Base-by-base conservation (phyloP, 2,113 vertebrate species). In the Podocnemis expansa region DNA sequence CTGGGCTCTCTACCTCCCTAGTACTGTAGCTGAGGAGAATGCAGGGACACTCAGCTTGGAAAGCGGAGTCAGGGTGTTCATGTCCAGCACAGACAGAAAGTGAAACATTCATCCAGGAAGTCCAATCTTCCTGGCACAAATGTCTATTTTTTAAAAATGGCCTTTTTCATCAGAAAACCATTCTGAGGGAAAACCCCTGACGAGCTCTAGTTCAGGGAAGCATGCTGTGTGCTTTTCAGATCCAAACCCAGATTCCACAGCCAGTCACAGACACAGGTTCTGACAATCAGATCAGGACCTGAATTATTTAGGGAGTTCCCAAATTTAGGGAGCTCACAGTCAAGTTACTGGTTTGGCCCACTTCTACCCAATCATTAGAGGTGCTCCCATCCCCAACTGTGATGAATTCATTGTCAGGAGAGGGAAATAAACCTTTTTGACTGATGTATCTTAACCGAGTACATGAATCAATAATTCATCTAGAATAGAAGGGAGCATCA, bases 401-500 rank as follows among this genome's bases (percentile, higher is more conserved):
- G 43, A 76, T 43, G 41, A 76, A 25, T 76, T 43, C 73, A 75
- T 24, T 14, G 60, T 54, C 2, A 4, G 75, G 81, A 91, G 47
- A 54, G 91, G 82, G 76, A 38, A 92, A 91, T 1, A 43, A 93
- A 84, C 85, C 79, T 70, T 83, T 82, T 73, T 22, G 43, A 54
- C 43, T 60, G 83, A 70, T 10, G 85, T 60, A 60, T 47, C 79
- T 85, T 93, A 85, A 93, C 88, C 9, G 86, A 25, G 41, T 76
- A 76, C 25, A 43, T 45, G 41, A 45, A 76, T 45, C 73, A 55
- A 47, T 5, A 8, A 85, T 96, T 92, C 87, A 91, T 67, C 81
- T 52, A 76, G 16, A 78, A 85, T 56, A 93, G 93, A 87, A 22
- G 16, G 85, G 25, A 89, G 84, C 95, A 87, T 81, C 91, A 60